A percentile compares a stretch with the other conserved stretches of the same genome.
These are phyloP conservation scores for Dinocampus coccinellae DNA, from an alignment of 2,888 invertebrate species.

Conservation along the genomic window DNA sequence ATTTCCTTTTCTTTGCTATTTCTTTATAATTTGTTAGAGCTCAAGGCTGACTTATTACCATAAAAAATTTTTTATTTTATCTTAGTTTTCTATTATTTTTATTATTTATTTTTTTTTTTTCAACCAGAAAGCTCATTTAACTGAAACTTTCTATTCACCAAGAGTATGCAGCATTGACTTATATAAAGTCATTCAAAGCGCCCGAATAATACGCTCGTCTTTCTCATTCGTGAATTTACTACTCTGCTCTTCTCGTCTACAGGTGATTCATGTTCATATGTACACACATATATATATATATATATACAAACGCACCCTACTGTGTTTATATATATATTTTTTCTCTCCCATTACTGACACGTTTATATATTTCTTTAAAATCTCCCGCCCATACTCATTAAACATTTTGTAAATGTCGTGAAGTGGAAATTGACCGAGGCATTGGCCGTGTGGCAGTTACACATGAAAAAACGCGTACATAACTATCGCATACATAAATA, in stretches of 20 bases:
- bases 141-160: constrained; percentile 46
- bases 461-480: background rate
- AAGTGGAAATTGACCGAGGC: background rate
- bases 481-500: too few species aligned
- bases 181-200: constrained; percentile 45
- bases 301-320: background rate
- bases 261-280: constrained; percentile 2
- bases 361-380: background rate
- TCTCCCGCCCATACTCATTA: background rate
- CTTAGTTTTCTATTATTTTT: constrained; percentile 18
- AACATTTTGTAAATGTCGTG: background rate
- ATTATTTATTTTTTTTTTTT: constrained; percentile 17
- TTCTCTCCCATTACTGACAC: background rate
- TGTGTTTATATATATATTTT: background rate
- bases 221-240: background rate
- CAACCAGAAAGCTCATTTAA: constrained; percentile 49
- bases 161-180: constrained; percentile 43
- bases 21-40: too few species aligned
- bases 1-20: too few species aligned
- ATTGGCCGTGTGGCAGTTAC: background rate
- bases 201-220: background rate
- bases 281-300: background rate
- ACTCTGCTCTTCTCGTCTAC: background rate
- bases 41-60: too few species aligned
- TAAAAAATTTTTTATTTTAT: background rate